Percentiles rank a stretch among this genome's conserved stretches.
phyloP scores from a whole-genome alignment of 2,797 vertebrate species.

The Pelodytes ibericus region DNA sequence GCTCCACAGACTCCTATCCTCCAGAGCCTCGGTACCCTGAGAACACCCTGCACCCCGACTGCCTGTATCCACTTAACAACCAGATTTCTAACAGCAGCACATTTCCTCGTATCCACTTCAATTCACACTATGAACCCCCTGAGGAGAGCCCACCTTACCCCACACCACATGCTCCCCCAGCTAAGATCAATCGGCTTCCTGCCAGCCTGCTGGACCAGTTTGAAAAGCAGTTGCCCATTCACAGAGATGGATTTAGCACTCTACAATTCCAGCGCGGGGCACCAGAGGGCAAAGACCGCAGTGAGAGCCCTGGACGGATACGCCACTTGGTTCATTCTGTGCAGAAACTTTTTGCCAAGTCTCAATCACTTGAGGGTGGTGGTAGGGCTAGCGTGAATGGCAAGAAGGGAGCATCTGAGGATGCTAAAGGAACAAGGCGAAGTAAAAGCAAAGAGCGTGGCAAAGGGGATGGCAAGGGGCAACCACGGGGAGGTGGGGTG shows the following conservation, averaged over 20 bases:
- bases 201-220: slow-evolving; percentile 94
- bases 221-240: slow-evolving; percentile 92
- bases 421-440: slow-evolving; percentile 86
- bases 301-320: slow-evolving; percentile 95
- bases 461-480: slow-evolving; percentile 88
- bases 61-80: slow-evolving; percentile 91
- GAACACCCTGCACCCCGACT: slow-evolving; percentile 83
- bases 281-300: slow-evolving; percentile 85
- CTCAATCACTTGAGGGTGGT: slow-evolving; percentile 91
- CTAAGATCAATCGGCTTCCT: slow-evolving; percentile 91
- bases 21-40: slow-evolving; percentile 83
- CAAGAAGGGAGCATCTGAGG: slow-evolving; percentile 76
- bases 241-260: slow-evolving; percentile 94
- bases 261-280: slow-evolving; percentile 89
- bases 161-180: slow-evolving; percentile 87
- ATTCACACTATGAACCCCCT: slow-evolving; percentile 91
- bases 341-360: slow-evolving; percentile 97
- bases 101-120: slow-evolving; percentile 96
- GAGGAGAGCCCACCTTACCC: slow-evolving; percentile 87
- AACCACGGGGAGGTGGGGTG: slow-evolving; percentile 90
- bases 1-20: slow-evolving; percentile 86
- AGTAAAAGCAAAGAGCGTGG: slow-evolving; percentile 96
- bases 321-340: slow-evolving; percentile 97
- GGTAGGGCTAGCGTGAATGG: slow-evolving; percentile 89
- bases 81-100: slow-evolving; percentile 96